Evolutionary conservation across 2,113 vertebrate genomes (phyloP), one percentile per base, ranked within the genome.

Genomic region (Chroicocephalus ridibundus): DNA sequence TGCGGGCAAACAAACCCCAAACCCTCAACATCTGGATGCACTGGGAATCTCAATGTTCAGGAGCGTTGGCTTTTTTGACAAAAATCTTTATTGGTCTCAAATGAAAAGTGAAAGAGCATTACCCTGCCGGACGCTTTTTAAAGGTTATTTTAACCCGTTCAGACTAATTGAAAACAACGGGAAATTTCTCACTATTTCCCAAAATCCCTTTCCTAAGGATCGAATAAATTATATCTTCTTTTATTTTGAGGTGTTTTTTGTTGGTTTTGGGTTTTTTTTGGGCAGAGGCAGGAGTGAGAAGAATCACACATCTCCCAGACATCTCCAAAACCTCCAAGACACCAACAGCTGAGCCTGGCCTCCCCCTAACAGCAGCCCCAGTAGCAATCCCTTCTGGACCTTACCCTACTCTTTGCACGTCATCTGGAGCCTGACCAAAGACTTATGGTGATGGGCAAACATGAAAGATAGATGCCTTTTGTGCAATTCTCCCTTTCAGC

Each of bases 1-100:
- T 52, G 16, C 3, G 1, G 91, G 77, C 87, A 96, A 96, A 91
- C 84, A 93, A 90, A 94, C 44, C 22, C 84, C 24, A 91, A 89
- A 10, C 66, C 52, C 66, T 96, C 82, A 60, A 76, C 82, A n/a
- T 34, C 66, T 49, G 61, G 68, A 82, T 15, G 74, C 61, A 8
- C 44, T 17, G 27, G 57, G 93, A 96, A 86, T 94, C 46, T 52
- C 78, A 82, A 40, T 61, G 20, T n/a, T 70, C 19, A 26, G 31
- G 17, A 76, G 21, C 3, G 1, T 6, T 78, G 77, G 46, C 3
- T 78, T 89, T 91, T 83, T 46, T 42, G 54, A 65, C 47, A 78
- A 55, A 78, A 51, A 26, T 18, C 10, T 62, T 72, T 66, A 16
- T 47, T 64, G 5, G 9, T 88, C 18, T 81, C 24, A 51, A 82